These are phyloP conservation scores for Sorex maritimensis DNA, from an alignment of 2,797 vertebrate genomes.

Conservation along the genomic window DNA sequence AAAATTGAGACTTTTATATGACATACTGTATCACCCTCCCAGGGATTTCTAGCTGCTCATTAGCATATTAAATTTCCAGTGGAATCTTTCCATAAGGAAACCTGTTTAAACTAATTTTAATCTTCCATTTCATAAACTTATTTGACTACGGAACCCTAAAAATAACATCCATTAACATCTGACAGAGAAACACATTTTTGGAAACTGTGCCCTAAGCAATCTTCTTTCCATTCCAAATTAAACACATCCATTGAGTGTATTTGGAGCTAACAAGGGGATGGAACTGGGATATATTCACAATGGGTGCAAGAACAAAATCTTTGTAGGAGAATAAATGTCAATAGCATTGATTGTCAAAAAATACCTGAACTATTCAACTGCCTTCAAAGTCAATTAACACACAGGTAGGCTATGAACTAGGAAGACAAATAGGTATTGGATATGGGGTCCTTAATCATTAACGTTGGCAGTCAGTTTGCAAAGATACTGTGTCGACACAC, in stretches of 20 bases:
- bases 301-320: constrained; percentile 53
- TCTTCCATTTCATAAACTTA: constrained; percentile 82
- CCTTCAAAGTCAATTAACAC: constrained; percentile 42
- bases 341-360: constrained; percentile 41
- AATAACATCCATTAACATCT: constrained; percentile 83
- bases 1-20: constrained; percentile 60
- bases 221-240: constrained; percentile 81
- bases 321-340: constrained; percentile 43
- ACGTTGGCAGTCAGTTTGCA: constrained; percentile 53
- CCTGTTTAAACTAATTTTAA: constrained; percentile 82
- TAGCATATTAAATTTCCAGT: constrained; percentile 78
- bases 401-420: background rate
- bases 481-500: background rate
- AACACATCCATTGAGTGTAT: constrained; percentile 65
- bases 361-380: background rate
- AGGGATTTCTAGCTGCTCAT: constrained; percentile 71
- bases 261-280: constrained; percentile 62
- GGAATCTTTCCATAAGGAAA: constrained; percentile 72
- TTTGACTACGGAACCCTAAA: constrained; percentile 79
- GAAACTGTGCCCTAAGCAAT: constrained; percentile 81
- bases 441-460: constrained; percentile 5
- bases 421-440: constrained; percentile 21
- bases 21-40: constrained; percentile 57
- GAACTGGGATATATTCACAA: constrained; percentile 62
- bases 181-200: constrained; percentile 82